A percentile compares a stretch with the other conserved stretches of the same genome.
These are phyloP conservation scores for Nixonia krombeini DNA, from an alignment of 1,140 invertebrate genomes.

Conservation along the genomic window DNA sequence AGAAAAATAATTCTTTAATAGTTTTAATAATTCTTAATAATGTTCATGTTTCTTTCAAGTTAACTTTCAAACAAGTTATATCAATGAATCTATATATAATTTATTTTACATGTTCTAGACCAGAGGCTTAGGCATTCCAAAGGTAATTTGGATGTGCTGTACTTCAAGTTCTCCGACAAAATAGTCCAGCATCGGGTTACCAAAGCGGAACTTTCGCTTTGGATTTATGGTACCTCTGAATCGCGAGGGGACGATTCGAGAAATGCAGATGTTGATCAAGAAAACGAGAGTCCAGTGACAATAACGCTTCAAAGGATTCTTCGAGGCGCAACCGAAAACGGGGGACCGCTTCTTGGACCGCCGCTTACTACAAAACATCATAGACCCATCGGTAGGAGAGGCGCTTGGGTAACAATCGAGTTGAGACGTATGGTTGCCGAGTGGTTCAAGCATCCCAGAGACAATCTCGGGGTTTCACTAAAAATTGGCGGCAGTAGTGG, in stretches of 20 bases:
- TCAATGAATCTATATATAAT: constrained; percentile 1
- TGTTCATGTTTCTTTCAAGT: too few relatives aligned
- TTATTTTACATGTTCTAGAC: constrained; percentile 57
- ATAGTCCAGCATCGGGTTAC: constrained; percentile 72
- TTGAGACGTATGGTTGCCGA: constrained; percentile 82
- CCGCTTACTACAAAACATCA: constrained; percentile 64
- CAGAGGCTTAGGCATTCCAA: constrained; percentile 70
- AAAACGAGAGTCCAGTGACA: constrained; percentile 52
- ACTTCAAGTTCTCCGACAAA: constrained; percentile 75
- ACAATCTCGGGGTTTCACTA: constrained; percentile 82
- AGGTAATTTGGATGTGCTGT: constrained; percentile 68
- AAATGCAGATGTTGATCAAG: constrained; percentile 28
- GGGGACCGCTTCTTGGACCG: constrained; percentile 56
- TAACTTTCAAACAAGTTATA: too few relatives aligned
- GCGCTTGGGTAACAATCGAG: constrained; percentile 82
- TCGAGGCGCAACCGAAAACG: constrained; percentile 52
- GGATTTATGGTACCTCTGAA: constrained; percentile 65
- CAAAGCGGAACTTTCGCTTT: constrained; percentile 72
- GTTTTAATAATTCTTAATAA: too few relatives aligned
- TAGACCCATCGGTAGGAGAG: constrained; percentile 65
- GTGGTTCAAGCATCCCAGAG: constrained; percentile 81
- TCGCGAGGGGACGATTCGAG: constrained; percentile 31
- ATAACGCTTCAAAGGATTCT: constrained; percentile 67
- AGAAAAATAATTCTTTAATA: too few relatives aligned
- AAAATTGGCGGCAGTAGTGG: constrained; percentile 70